Percentiles rank a stretch among this genome's conserved stretches.
phyloP scores from a whole-genome alignment of 2,797 vertebrate species.

The Tangara arthus region DNA sequence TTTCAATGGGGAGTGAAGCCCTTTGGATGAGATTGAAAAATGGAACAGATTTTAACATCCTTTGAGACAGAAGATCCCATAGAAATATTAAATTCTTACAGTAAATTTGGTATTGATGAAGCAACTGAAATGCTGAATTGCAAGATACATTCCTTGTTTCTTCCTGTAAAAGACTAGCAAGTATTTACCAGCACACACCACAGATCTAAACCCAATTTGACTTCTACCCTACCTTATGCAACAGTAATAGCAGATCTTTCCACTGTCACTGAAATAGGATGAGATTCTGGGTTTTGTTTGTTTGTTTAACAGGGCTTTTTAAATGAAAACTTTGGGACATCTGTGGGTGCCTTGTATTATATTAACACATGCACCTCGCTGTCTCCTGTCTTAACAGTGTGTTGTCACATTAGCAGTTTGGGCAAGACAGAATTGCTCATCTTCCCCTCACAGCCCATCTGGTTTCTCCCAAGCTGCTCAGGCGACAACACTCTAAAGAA shows the following conservation, averaged over 20 bases:
- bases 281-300: slow-evolving; percentile 29
- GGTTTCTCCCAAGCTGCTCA: slow-evolving; percentile 63
- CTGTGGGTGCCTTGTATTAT: slow-evolving; percentile 51
- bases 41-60: background rate
- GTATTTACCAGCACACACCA: background rate
- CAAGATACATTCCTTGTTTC: background rate
- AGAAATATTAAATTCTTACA: background rate
- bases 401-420: slow-evolving; percentile 64
- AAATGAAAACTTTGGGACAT: slow-evolving; percentile 58
- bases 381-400: slow-evolving; percentile 68
- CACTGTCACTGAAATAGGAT: background rate
- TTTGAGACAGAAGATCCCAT: background rate
- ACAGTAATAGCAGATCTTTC: background rate
- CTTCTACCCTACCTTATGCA: background rate
- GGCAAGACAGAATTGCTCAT: slow-evolving; percentile 64
- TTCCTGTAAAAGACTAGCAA: background rate
- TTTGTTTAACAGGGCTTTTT: slow-evolving; percentile 53
- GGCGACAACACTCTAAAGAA: slow-evolving; percentile 39
- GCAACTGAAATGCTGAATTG: background rate
- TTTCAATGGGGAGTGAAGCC: background rate
- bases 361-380: slow-evolving; percentile 64
- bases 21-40: background rate
- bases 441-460: slow-evolving; percentile 69
- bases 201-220: background rate
- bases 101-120: background rate